Base-by-base conservation (phyloP, 2,888 invertebrate genomes). In the Apocheima hispidaria region DNA sequence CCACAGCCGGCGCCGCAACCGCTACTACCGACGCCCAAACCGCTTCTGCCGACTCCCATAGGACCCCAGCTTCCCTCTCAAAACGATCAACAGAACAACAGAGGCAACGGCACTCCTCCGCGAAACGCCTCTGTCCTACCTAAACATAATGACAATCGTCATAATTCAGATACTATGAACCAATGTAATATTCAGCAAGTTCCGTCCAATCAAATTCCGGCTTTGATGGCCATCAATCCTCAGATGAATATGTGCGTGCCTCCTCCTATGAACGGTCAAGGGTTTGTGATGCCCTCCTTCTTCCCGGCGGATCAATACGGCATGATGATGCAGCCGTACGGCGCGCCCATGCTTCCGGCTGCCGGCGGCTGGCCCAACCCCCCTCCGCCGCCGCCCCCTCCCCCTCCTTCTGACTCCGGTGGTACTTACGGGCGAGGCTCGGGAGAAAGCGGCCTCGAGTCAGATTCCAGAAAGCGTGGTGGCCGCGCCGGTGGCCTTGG, bases 391-490 rank as follows among this genome's bases (percentile, higher is more conserved):
- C 87, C 91, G 2, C 88, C 88, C 0, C 92, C 91, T 28, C 89
- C 90, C 10, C 88, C 88, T 55, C 86, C 85, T 23, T 72, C 83
- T 35, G 84, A 84, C 46, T 79, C 79, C 69, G 79, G 77, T 68
- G 83, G 78, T 71, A 73, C 70, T 82, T 83, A 84, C 72, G 87
- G 85, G 77, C 85, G 83, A 78, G 86, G 88, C 81, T 84, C 82
- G 79, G 88, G 85, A 73, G 85, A 84, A 75, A 83, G 84, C 79
- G 84, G 86, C 82, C 82, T 82, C 79, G 89, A 89, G 84, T 89
- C 90, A 84, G 90, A 90, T 90, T 90, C 88, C 90, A 90, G 91
- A 84, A 90, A 85, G 76, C 87, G 85, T 70, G 87, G 83, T 12
- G 76, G 78, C 62, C 72, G 75, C 21, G 69, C 77, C 58, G 83